phyloP scores from a whole-genome alignment of 1,140 invertebrate genomes.

The Thalassaphorura encarpata region DNA sequence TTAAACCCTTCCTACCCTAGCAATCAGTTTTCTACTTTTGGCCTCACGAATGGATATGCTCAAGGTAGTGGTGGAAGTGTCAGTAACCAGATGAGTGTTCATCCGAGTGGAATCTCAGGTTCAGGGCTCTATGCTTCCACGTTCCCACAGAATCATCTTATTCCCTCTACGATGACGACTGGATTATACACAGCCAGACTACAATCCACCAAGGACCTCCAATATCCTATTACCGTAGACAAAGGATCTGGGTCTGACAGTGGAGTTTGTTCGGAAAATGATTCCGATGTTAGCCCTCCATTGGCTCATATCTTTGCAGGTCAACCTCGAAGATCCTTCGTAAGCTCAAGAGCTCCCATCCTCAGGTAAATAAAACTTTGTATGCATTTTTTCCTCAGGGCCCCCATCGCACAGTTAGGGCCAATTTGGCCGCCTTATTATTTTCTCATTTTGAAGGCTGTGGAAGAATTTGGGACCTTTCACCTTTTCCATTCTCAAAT shows the following conservation, averaged over 20 bases:
- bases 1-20: not conserved
- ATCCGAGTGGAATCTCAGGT: not conserved
- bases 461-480: too few species aligned
- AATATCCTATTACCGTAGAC: conserved; percentile 6
- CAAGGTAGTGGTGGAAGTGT: not conserved
- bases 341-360: too few species aligned
- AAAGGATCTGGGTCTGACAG: conserved; percentile 13
- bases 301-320: too few species aligned
- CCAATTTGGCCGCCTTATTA: too few species aligned
- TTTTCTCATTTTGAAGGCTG: too few species aligned
- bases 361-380: too few species aligned
- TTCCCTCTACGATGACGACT: too few species aligned
- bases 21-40: conserved; percentile 3
- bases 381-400: too few species aligned
- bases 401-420: too few species aligned
- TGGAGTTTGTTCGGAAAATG: conserved; percentile 19
- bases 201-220: not conserved
- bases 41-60: not conserved
- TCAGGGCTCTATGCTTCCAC: not conserved
- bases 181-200: not conserved
- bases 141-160: not conserved
- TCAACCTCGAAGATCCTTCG: too few species aligned
- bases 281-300: conserved; percentile 9
- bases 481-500: too few species aligned
- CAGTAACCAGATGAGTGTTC: not conserved